phyloP scores from a whole-genome alignment of 2,113 vertebrate species.

The Phasianus colchicus region DNA sequence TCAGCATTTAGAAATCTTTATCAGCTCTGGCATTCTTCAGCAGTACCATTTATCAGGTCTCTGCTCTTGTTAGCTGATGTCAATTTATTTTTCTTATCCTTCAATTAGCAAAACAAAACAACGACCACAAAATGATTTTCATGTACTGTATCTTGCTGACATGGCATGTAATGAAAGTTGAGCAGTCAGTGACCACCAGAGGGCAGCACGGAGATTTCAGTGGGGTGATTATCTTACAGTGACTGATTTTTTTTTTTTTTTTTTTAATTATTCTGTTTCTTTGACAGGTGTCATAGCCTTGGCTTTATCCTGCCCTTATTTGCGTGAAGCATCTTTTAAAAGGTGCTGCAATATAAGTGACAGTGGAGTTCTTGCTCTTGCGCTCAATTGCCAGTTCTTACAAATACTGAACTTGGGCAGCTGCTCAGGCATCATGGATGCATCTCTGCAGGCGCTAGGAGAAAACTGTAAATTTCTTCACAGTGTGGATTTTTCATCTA shows the following conservation, averaged over 20 bases:
- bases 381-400: slow-evolving; percentile 77
- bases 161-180: not conserved
- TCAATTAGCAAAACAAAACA: not conserved
- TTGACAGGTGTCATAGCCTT: slow-evolving; percentile 78
- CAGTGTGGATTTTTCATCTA: slow-evolving; percentile 83
- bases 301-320: slow-evolving; percentile 79
- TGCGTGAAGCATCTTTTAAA: slow-evolving; percentile 76
- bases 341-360: slow-evolving; percentile 81
- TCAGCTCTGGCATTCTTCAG: not conserved
- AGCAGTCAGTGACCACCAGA: not conserved
- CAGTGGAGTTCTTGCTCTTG: slow-evolving; percentile 79
- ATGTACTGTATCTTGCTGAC: not conserved
- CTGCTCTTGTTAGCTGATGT: not conserved
- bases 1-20: not conserved
- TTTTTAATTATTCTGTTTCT: not conserved
- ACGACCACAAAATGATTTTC: not conserved
- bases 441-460: slow-evolving; percentile 79
- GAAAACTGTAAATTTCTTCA: slow-evolving; percentile 80
- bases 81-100: not conserved
- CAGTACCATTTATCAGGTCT: not conserved
- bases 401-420: slow-evolving; percentile 79
- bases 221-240: not conserved
- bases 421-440: slow-evolving; percentile 79
- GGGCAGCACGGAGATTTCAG: not conserved
- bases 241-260: no score